Percentiles rank a stretch among this genome's conserved stretches.
phyloP scores from a whole-genome alignment of 2,888 invertebrate genomes.

The Andrena minutula region DNA sequence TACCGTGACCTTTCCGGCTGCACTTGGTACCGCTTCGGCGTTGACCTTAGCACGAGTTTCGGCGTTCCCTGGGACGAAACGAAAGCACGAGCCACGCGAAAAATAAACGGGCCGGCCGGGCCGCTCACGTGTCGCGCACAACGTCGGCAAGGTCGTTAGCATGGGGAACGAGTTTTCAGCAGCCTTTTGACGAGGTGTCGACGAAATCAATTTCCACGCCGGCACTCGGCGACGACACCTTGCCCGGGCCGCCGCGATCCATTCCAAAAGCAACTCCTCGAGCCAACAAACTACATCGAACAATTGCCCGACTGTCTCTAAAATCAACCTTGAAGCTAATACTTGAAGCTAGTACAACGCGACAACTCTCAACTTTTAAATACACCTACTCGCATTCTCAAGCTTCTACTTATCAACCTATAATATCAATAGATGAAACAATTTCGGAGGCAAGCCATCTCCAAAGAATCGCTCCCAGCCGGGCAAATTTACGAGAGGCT shows the following conservation, averaged over 20 bases:
- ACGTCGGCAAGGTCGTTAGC: constrained; percentile 71
- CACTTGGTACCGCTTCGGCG: constrained; percentile 72
- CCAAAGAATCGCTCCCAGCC: background rate
- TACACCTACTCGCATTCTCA: no score
- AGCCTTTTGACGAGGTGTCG: constrained; percentile 36
- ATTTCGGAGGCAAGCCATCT: no score
- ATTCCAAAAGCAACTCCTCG: no score
- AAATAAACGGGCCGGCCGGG: constrained; percentile 54
- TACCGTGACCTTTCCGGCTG: constrained; percentile 72
- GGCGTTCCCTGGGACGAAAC: constrained; percentile 47
- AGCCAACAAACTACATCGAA: no score
- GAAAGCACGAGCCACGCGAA: constrained; percentile 57
- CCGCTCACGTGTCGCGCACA: constrained; percentile 70
- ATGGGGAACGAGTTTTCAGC: constrained; percentile 62
- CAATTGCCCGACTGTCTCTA: no score
- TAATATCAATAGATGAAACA: no score
- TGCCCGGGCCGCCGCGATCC: no score
- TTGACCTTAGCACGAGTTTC: constrained; percentile 73
- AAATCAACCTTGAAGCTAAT: no score
- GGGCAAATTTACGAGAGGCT: background rate
- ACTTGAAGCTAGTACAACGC: no score
- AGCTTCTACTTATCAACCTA: no score
- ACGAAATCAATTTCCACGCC: constrained; percentile 38
- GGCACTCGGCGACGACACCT: background rate
- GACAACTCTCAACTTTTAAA: no score